Percentiles rank a stretch among this genome's conserved stretches.
Conservation (phyloP, 2,113 vertebrate species). For the Pteruthius melanotis region DNA sequence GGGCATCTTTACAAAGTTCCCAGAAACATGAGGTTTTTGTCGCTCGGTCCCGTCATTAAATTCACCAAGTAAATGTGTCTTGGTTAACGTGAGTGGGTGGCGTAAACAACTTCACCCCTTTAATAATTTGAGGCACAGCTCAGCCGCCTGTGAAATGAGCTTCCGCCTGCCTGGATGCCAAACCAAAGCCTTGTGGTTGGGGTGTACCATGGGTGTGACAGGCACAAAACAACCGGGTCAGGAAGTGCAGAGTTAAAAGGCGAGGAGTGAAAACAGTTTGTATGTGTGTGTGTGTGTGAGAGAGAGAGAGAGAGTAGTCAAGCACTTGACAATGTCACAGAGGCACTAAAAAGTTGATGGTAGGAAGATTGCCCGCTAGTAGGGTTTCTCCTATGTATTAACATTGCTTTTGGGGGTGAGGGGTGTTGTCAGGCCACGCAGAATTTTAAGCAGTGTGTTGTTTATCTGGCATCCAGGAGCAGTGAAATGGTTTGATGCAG, state of each 20-base stretch:
- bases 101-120: neutral
- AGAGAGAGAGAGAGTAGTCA: neutral
- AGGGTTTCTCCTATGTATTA: neutral
- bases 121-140: constrained; percentile 33
- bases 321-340: neutral
- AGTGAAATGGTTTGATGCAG: neutral
- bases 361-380: neutral
- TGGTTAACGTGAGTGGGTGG: neutral
- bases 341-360: neutral
- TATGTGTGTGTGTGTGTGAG: neutral
- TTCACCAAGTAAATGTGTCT: neutral
- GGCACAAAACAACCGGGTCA: neutral
- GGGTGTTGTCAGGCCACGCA: neutral
- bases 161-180: constrained; percentile 7
- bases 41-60: neutral
- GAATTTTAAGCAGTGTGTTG: neutral
- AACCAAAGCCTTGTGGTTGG: constrained; percentile 20
- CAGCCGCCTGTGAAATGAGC: neutral
- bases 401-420: neutral
- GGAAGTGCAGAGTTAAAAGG: constrained; percentile 28
- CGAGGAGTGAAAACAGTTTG: neutral
- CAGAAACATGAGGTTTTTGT: neutral
- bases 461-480: neutral
- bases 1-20: neutral
- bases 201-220: neutral